Conservation (phyloP, 2,113 vertebrate genomes). For the Psammodynastes pulverulentus region DNA sequence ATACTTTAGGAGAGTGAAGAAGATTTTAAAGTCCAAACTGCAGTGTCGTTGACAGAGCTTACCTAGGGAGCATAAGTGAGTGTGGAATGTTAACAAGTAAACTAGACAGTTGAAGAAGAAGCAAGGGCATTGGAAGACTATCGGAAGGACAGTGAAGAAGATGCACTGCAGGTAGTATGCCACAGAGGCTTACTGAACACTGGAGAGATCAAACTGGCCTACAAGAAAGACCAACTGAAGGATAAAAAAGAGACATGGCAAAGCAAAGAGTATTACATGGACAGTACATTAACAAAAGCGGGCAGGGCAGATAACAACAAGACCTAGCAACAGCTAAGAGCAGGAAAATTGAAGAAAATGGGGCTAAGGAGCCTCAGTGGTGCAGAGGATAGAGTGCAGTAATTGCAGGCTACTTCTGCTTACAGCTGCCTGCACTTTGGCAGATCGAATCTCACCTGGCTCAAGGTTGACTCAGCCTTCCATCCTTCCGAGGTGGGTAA, state of each 20-base stretch:
- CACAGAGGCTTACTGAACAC: background rate
- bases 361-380: too few relatives aligned
- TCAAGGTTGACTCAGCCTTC: too few relatives aligned
- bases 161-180: background rate
- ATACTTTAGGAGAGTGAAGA: background rate
- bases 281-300: background rate
- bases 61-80: background rate
- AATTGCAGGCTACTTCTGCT: too few relatives aligned
- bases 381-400: too few relatives aligned
- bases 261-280: background rate
- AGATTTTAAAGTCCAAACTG: background rate
- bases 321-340: background rate
- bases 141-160: background rate
- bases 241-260: background rate
- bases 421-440: too few relatives aligned
- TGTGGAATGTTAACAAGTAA: background rate
- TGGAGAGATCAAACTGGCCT: background rate
- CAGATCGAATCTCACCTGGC: too few relatives aligned
- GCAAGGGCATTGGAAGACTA: background rate
- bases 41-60: background rate
- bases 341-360: background rate
- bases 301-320: background rate
- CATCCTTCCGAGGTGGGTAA: too few relatives aligned
- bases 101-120: background rate
- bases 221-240: background rate